Base-by-base conservation (phyloP, 2,888 invertebrate genomes). In the Ichneumon xanthorius region DNA sequence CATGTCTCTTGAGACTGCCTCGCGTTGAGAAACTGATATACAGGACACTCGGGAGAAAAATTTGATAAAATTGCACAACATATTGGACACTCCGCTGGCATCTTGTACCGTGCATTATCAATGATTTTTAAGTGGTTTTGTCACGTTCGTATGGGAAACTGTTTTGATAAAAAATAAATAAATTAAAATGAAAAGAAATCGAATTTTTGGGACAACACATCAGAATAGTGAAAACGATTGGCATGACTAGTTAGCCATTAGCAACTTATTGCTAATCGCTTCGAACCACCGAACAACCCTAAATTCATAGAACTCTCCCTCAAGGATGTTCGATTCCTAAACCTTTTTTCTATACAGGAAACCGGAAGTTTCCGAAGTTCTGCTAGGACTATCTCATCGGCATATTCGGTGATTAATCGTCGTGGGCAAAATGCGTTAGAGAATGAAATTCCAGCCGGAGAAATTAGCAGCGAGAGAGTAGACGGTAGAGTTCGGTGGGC, bases 1-100 rank as follows among this genome's bases (percentile, higher is more conserved):
- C 76, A 45, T 40, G 76, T 85, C 82, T 85, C 85, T 68, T 11
- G 80, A 80, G 85, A 85, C 72, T 82, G 53, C 33, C 55, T 30
- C 45, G 26, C 45, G 50, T 55, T 67, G 76, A 48, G 33, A 82
- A 80, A 80, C 85, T 80, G 72, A 82, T 80, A 76, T 48, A 33
- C 70, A 33, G 45, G 73, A 83, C 70, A 80, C 83, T 76, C 75
- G 11, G 22, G 22, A 26, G 22, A 37, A 77, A 83, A 83, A 80
- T 80, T 84, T 79, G 65, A 75, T 72, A 73, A n/a, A 50, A 65
- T 45, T 40, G 48, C 33, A 67, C 58, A 16, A 55, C 53, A 30
- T 61, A 73, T 61, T 73, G 55, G 37, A 71, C n/a, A 71, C 37
- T 76, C 26, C 40, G 16, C 26, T 30, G 48, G 45, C 40, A 50